Evolutionary conservation across 2,888 invertebrate genomes (phyloP), one percentile per base, ranked within the genome.

Genomic region (Philereme vetulata): DNA sequence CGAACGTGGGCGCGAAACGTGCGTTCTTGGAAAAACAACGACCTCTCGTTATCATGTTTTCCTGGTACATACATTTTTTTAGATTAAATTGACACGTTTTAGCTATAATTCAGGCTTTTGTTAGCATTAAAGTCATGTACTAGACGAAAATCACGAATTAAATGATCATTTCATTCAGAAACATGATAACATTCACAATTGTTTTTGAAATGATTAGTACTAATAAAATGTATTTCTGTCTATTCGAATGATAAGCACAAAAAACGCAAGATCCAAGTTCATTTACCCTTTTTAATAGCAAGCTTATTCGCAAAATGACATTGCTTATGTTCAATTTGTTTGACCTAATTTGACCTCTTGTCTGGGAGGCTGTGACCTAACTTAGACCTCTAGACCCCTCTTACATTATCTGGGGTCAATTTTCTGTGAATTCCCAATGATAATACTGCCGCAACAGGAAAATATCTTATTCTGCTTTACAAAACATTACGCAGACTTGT

Each of bases 21-120:
- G 66, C 66, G 56, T 68, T 72, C 68, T 66, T 64, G 64, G 71
- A 69, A 72, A 68, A 65, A 62, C 52, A 64, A 52, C 64, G 67
- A 76, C 68, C 70, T 71, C 50, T 21, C 44, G 63, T 63, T 69
- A 71, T 69, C 67, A 55, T 60, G 50, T 60, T 67, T 69, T 69
- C 69, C 71, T 69, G 57, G 60, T 38, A 62, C 51, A 34, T 60
- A 50, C 51, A 51, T 60, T 43, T 65, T 54, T 57, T 64, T 56
- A 66, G 58, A 60, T 64, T 46, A 44, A 8, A 54, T 10, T 36
- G 36, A 47, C 44, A 11, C 48, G 40, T 60, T 68, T 61, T 51
- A 46, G 36, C 9, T 42, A 57, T 60, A 56, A 62, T 55, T 62
- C 48, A 49, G 56, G 60, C 34, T 46, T 40, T 50, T 5, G 34